Evolutionary conservation across 2,888 invertebrate species (phyloP), one percentile per base, ranked within the genome.

Genomic region (Phengaris arion): DNA sequence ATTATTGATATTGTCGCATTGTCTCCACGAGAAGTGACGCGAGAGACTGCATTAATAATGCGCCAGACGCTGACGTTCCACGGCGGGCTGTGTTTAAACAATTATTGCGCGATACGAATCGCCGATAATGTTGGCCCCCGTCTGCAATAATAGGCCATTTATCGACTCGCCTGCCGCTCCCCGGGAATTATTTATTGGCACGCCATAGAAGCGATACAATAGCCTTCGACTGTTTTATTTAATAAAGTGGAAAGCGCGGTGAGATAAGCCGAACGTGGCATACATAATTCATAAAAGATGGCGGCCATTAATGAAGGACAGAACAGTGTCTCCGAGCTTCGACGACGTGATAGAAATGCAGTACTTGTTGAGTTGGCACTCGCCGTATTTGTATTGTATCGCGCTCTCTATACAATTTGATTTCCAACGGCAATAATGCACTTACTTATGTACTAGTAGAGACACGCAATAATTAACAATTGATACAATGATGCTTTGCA

Each of bases 71-170:
- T 90, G 91, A 89, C 87, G 87, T 86, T 85, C 85, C 85, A 82
- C 87, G 83, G 86, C 86, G 85, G 85, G 85, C 88, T 89, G 87
- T 90, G 90, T 90, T 92, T 90, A 90, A 91, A 92, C 91, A 91
- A 92, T 92, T 90, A 92, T 90, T 88, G 85, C 87, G 85, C 89
- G 90, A 91, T 92, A 88, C 88, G 87, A 92, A 89, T 91, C 88
- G 87, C 89, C 87, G 90, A 91, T 91, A 91, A 92, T 90, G 88
- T 35, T 89, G 87, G 89, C 89, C 87, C 87, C 89, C 87, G 91
- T 90, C 89, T 89, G 89, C 87, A 89, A 90, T 92, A 91, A 92
- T 91, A 91, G 91, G 85, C 90, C 90, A 87, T 91, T 92, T 91
- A 91, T 92, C 89, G 90, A 90, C 84, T 89, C 84, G 83, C 81